A percentile compares a stretch with the other conserved stretches of the same genome.
Conservation (phyloP, 2,797 vertebrate species). For the Lycodopsis pacificus region DNA sequence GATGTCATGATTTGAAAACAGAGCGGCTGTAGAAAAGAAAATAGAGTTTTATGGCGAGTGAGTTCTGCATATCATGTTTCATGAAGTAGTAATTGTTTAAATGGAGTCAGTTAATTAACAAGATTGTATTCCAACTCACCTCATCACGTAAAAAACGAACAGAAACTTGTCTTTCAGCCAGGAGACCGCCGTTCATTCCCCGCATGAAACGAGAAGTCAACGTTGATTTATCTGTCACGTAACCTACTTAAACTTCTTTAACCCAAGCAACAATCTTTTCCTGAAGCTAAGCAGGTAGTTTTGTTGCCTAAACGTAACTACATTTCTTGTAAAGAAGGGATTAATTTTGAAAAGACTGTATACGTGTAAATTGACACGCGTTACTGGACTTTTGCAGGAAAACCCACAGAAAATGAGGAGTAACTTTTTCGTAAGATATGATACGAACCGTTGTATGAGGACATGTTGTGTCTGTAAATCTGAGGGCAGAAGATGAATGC, state of each 20-base stretch:
- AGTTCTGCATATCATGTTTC: not conserved
- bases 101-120: not conserved
- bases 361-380: not conserved
- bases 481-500: slow-evolving; percentile 49
- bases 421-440: not conserved
- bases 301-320: not conserved
- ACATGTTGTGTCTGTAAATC: slow-evolving; percentile 31
- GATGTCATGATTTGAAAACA: not conserved
- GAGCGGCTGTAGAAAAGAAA: slow-evolving; percentile 6
- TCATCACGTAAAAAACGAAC: not conserved
- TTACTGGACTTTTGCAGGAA: not conserved
- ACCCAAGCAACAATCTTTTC: no score
- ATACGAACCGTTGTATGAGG: not conserved
- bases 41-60: not conserved
- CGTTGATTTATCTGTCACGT: not conserved
- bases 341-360: not conserved
- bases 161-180: not conserved
- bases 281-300: not conserved
- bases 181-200: not conserved
- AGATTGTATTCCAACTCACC: not conserved
- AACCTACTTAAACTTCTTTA: not conserved
- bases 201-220: not conserved
- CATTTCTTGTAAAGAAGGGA: no score
- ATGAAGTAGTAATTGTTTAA: not conserved
- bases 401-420: not conserved